phyloP scores from a whole-genome alignment of 2,113 vertebrate species.

The Tricholaema leucomelas region DNA sequence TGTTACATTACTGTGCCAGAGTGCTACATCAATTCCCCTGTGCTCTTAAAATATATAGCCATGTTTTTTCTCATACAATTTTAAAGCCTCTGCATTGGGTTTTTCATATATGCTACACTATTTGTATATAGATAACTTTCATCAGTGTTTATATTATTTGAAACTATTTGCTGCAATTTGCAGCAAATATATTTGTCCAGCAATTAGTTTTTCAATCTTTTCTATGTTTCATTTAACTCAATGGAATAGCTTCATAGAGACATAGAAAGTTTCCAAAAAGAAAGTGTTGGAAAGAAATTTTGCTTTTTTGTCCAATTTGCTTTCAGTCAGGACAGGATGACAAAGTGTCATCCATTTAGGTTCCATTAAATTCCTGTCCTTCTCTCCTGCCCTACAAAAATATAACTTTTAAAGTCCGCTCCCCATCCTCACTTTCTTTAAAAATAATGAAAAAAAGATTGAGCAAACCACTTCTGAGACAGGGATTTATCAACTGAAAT shows the following conservation, averaged over 20 bases:
- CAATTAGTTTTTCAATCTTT: not conserved
- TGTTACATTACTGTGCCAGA: not conserved
- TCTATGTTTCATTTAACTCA: not conserved
- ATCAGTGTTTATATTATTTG: not conserved
- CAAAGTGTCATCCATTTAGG: not conserved
- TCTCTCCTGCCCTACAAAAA: not conserved
- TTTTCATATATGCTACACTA: not conserved
- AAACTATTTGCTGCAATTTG: not conserved
- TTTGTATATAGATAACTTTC: not conserved
- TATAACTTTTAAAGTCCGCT: not conserved
- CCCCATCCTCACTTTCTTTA: not conserved
- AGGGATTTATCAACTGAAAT: not conserved
- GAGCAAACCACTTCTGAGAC: not conserved
- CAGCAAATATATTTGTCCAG: not conserved
- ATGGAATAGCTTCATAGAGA: not conserved
- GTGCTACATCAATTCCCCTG: not conserved
- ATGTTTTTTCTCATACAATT: not conserved
- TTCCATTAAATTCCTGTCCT: not conserved
- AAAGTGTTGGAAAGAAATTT: not conserved
- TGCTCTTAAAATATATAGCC: not conserved
- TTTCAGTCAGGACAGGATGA: not conserved
- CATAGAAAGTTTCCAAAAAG: not conserved
- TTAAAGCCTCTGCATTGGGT: not conserved
- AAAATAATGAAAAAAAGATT: not conserved
- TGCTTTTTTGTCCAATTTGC: not conserved